A percentile compares a stretch with the other conserved stretches of the same genome.
phyloP scores from a whole-genome alignment of 2,888 invertebrate genomes.

The Conchocele bisecta region DNA sequence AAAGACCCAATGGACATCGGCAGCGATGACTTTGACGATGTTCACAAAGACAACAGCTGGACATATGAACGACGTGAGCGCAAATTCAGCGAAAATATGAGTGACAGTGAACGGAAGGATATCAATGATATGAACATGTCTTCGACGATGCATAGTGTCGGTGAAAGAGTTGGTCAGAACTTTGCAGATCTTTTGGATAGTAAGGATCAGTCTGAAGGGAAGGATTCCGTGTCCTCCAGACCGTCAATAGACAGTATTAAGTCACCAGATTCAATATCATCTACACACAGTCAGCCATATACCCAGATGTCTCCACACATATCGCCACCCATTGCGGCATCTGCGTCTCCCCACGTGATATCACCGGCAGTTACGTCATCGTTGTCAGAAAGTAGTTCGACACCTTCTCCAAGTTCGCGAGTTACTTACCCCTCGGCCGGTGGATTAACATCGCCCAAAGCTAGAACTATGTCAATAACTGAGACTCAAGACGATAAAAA shows the following conservation, averaged over 20 bases:
- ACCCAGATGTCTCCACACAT: slow-evolving; percentile 4
- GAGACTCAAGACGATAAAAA: neutral
- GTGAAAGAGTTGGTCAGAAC: neutral
- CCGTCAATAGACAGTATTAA: slow-evolving; percentile 18
- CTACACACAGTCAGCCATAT: slow-evolving; percentile 15
- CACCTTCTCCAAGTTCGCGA: slow-evolving; percentile 27
- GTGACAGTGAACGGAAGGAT: too few species aligned
- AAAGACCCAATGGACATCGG: slow-evolving; percentile 5
- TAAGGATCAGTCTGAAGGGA: slow-evolving; percentile 4
- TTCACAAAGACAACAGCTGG: too few species aligned
- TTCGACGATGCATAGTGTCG: neutral
- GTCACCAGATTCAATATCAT: slow-evolving; percentile 24
- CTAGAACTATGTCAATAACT: neutral
- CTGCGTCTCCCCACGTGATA: too few species aligned
- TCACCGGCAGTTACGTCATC: too few species aligned
- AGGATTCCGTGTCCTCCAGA: slow-evolving; percentile 26
- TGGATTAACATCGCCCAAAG: neutral
- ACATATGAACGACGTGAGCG: too few species aligned
- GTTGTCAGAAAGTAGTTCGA: slow-evolving; percentile 12
- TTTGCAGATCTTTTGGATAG: neutral
- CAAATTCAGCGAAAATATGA: too few species aligned
- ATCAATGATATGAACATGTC: too few species aligned
- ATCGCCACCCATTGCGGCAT: slow-evolving; percentile 4
- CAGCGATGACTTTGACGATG: neutral
- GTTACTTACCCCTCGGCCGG: too few species aligned